These are phyloP conservation scores for Perithous albicinctus DNA, from an alignment of 2,888 invertebrate species.

Conservation along the genomic window DNA sequence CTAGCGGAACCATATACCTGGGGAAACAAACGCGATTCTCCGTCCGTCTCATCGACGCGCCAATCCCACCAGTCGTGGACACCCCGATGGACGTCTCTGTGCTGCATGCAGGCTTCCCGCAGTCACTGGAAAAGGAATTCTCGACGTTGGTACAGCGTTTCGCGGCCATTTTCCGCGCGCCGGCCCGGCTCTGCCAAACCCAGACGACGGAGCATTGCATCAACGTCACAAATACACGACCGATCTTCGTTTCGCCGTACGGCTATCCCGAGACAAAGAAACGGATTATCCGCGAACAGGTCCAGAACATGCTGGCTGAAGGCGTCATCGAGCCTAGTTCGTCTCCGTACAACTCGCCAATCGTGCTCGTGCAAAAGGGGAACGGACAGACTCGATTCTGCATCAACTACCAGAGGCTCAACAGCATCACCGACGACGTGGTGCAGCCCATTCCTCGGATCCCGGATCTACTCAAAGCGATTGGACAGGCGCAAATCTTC, in stretches of 20 bases:
- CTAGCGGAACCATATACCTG: constrained; percentile 1
- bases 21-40: neutral
- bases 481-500: constrained; percentile 69
- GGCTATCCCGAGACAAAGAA: constrained; percentile 20
- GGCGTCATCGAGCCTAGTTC: neutral
- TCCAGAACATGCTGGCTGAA: neutral
- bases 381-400: neutral
- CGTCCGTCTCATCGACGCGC: neutral
- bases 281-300: constrained; percentile 2
- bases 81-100: neutral
- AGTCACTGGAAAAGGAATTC: neutral
- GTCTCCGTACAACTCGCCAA: neutral
- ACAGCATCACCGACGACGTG: neutral
- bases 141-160: neutral
- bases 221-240: constrained; percentile 5
- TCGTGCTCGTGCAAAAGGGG: neutral
- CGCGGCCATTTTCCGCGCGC: neutral
- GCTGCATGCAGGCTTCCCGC: neutral
- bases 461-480: constrained; percentile 62
- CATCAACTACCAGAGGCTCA: neutral
- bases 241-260: constrained; percentile 19
- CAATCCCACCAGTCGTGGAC: neutral
- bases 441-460: constrained; percentile 58
- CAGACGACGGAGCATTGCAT: constrained; percentile 7
- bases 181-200: neutral